These are phyloP conservation scores for Phymanthus crucifer DNA, from an alignment of 92 coral and sea anemone species.

Conservation along the genomic window DNA sequence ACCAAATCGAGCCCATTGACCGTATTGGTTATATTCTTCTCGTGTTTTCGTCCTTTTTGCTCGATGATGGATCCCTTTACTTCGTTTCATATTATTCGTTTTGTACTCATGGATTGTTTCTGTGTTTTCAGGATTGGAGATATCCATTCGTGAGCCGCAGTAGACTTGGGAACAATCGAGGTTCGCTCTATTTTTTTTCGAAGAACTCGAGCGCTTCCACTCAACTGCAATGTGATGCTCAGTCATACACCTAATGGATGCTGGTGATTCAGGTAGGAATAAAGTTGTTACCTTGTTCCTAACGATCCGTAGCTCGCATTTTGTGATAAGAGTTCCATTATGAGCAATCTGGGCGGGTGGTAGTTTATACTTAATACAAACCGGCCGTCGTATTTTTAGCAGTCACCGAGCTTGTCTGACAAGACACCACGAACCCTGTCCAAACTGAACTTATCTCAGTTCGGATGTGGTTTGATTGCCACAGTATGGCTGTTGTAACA, in stretches of 20 bases:
- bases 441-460: conserved; percentile 32
- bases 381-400: conserved; percentile 22
- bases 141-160: conserved; percentile 35
- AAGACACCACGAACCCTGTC: conserved; percentile 33
- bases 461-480: conserved; percentile 25
- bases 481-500: conserved; percentile 9
- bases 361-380: conserved; percentile 26
- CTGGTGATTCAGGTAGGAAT: conserved; percentile 49
- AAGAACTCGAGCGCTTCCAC: conserved; percentile 41
- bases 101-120: conserved; percentile 13
- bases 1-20: conserved; percentile 44
- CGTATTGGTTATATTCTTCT: conserved; percentile 30
- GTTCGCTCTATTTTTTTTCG: conserved; percentile 22
- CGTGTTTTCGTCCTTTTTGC: conserved; percentile 4
- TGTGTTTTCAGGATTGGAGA: conserved; percentile 21
- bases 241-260: conserved; percentile 35
- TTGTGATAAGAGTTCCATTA: conserved; percentile 36
- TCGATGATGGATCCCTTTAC: conserved; percentile 8
- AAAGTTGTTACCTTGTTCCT: neutral
- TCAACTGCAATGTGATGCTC: conserved; percentile 47
- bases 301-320: conserved; percentile 14
- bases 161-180: conserved; percentile 34
- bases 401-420: conserved; percentile 28
- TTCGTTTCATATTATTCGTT: conserved; percentile 22
- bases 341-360: conserved; percentile 42